Base-by-base conservation (phyloP, 2,888 invertebrate genomes). In the Acleris sparsana region DNA sequence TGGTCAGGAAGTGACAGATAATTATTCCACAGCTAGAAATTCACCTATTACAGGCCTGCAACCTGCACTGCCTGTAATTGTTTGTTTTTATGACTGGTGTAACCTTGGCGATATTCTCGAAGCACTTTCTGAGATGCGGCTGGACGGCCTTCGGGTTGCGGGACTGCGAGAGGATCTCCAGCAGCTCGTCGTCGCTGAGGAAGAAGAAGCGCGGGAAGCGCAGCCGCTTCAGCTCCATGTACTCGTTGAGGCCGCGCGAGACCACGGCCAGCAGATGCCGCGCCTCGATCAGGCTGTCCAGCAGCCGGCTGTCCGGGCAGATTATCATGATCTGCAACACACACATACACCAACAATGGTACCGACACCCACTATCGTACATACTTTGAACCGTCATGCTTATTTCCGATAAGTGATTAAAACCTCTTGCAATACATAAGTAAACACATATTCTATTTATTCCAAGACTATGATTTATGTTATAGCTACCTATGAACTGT, bases 61-160 rank as follows among this genome's bases (percentile, higher is more conserved):
- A 6, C 29, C 7, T 25, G 25, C 25, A 25, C 6, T 25, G 7
- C 6, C 25, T 25, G 25, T 6, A 25, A 1, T 25, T 25, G 25
- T 25, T 25, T 25, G 6, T 25, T 6, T 25, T 25, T 25, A 25
- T 7, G 6, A 25, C 3, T 25, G 6, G 25, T 25, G 39, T 33
- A 49, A 94, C 94, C 89, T 88, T 93, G 9, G 95, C 94, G 74
- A 97, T 95, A 76, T 95, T 96, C 82, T 97, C 97, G 84, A 97
- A 97, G 85, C 97, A 97, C 84, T 97, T 97, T 71, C 95, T 93
- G n/a, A 97, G 88, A 86, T 97, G 96, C 0, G 96, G 96, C 82
- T 97, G 96, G 2, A 97, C 96, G 0, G 96, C 95, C 52, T 94
- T 86, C 0, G 97, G 96, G 78, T 97, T 96, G 66, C 95, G 94